phyloP scores from a whole-genome alignment of 2,888 invertebrate genomes.

The Thysanoteuthis rhombus region DNA sequence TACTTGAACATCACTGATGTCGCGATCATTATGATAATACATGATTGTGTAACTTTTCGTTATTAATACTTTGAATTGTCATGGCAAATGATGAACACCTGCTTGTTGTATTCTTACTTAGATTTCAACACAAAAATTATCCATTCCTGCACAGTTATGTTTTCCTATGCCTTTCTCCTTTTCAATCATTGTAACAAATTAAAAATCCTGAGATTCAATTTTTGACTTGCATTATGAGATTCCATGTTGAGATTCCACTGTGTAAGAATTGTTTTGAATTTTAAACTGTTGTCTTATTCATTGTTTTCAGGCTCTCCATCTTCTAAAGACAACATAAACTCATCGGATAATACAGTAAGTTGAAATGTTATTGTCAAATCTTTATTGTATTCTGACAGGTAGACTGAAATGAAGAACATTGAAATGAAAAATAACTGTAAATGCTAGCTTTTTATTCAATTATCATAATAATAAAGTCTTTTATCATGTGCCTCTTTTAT shows the following conservation, averaged over 20 bases:
- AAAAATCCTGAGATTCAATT: background rate
- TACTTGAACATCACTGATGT: background rate
- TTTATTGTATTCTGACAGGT: background rate
- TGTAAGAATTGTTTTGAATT: background rate
- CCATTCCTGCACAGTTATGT: background rate
- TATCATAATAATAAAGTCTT: too few relatives aligned
- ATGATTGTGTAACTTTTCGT: background rate
- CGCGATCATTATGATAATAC: too few relatives aligned
- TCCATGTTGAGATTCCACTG: background rate
- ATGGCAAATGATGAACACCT: background rate
- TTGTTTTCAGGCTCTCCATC: background rate
- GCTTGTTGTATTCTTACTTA: background rate
- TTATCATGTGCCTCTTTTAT: too few relatives aligned
- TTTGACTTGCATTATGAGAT: background rate
- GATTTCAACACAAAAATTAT: background rate
- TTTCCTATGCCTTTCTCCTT: background rate
- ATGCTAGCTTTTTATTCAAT: too few relatives aligned
- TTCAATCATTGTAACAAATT: too few relatives aligned
- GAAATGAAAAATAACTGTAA: too few relatives aligned
- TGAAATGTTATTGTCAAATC: background rate
- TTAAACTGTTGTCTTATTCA: background rate
- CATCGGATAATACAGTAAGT: background rate
- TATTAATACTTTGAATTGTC: background rate
- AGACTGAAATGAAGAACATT: background rate
- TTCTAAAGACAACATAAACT: background rate